Base-by-base conservation (phyloP, 2,888 invertebrate genomes). In the Pristionchus entomophagus region DNA sequence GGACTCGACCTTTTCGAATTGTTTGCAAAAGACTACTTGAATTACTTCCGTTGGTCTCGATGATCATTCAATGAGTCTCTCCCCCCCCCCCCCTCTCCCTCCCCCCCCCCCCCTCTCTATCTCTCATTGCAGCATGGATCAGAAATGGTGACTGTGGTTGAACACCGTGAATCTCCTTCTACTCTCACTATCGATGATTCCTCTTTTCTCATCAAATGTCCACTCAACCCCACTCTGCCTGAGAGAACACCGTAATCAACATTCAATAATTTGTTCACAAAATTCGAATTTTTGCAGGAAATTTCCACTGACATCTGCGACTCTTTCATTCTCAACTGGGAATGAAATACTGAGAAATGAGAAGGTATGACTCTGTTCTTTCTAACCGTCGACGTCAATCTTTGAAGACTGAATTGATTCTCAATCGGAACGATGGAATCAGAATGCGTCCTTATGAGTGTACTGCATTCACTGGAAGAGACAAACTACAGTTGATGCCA, bases 371-470 rank as follows among this genome's bases (percentile, higher is more conserved):
- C 6, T 3, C 0, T 65, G 8, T 32, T 6, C 17, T 26, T 14
- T 17, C 32, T 14, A 0, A 38, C 10, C 6, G 38, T 41, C n/a
- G n/a, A 69, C 32, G 73, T 38, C n/a, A 41, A 4, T 41, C 14
- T 0, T 73, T 73, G 41, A 10, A 73, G 38, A 41, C 22, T 3
- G 45, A 45, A n/a, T 38, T 41, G 41, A 41, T 73, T n/a, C n/a
- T 73, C 22, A 19, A 12, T 22, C 8, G 6, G n/a, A n/a, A 41
- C 14, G 41, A 12, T 6, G 45, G 32, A 29, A 4, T 12, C 6
- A 14, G 19, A 41, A 73, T 73, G 73, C 49, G 80, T 29, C 80
- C 80, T 8, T 80, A 19, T 26, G 80, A 80, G 19, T 80, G 80
- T 26, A 51, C 3, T 32, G 51, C 19, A 49, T 80, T 80, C 51